phyloP scores from a whole-genome alignment of 2,888 invertebrate genomes.

The Acronicta alni region DNA sequence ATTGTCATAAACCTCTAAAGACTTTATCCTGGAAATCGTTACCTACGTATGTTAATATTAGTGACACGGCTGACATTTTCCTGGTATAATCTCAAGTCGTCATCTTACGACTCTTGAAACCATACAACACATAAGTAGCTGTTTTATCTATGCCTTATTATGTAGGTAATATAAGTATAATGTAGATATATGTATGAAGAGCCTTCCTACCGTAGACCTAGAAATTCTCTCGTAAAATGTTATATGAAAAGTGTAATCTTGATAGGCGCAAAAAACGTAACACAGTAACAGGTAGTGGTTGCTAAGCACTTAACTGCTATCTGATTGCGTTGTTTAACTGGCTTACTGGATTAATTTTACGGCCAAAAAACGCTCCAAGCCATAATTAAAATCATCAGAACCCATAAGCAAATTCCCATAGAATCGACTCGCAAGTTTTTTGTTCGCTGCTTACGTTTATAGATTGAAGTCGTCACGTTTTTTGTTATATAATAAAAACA shows the following conservation, averaged over 20 bases:
- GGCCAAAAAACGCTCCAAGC: slow-evolving; percentile 42
- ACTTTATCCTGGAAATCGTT: slow-evolving; percentile 15
- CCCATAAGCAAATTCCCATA: slow-evolving; percentile 56
- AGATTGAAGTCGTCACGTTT: slow-evolving; percentile 64
- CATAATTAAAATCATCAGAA: slow-evolving; percentile 61
- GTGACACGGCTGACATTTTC: slow-evolving; percentile 26
- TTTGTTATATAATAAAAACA: slow-evolving; percentile 74
- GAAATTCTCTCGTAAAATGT: slow-evolving; percentile 20
- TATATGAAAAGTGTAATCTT: slow-evolving; percentile 34
- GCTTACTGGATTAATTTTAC: slow-evolving; percentile 38
- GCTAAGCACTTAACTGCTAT: slow-evolving; percentile 43
- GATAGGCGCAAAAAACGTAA: slow-evolving; percentile 45
- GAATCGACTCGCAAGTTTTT: slow-evolving; percentile 62
- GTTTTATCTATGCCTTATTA: slow-evolving; percentile 33
- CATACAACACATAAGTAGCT: slow-evolving; percentile 26
- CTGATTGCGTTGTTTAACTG: slow-evolving; percentile 35
- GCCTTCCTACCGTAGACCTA: slow-evolving; percentile 16
- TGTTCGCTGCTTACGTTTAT: slow-evolving; percentile 64
- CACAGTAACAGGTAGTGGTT: slow-evolving; percentile 48
- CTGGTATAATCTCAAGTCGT: slow-evolving; percentile 38
- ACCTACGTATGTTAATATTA: slow-evolving; percentile 7
- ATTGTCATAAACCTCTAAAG: slow-evolving; percentile 8
- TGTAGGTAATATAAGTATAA: slow-evolving; percentile 20
- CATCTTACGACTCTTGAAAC: slow-evolving; percentile 30
- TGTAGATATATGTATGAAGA: slow-evolving; percentile 8